phyloP scores from a whole-genome alignment of 2,113 vertebrate species.

The Rhynchomys soricoides region DNA sequence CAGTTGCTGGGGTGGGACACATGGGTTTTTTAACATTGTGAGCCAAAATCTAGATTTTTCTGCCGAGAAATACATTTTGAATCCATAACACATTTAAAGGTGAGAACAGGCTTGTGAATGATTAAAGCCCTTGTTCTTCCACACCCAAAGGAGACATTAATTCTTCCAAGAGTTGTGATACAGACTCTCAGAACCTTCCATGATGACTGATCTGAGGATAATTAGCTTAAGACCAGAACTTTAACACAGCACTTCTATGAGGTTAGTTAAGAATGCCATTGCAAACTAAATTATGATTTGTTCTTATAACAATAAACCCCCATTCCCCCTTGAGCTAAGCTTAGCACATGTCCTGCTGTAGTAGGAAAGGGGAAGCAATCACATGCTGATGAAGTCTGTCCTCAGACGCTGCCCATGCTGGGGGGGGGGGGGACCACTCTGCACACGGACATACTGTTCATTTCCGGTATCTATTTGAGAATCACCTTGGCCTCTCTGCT shows the following conservation, averaged over 20 bases:
- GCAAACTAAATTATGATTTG: constrained; percentile 40
- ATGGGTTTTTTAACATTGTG: constrained; percentile 62
- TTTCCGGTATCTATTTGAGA: not conserved
- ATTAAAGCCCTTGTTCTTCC: constrained; percentile 70
- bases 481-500: not conserved
- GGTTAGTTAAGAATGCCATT: constrained; percentile 16
- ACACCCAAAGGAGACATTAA: constrained; percentile 45
- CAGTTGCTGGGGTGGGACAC: constrained; percentile 76
- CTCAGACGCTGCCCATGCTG: not conserved
- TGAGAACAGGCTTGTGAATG: constrained; percentile 68
- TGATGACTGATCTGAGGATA: constrained; percentile 47
- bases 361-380: not conserved
- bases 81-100: constrained; percentile 65
- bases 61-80: constrained; percentile 70
- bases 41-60: constrained; percentile 78
- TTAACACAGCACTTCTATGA: constrained; percentile 31
- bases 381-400: not conserved
- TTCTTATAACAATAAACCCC: not conserved
- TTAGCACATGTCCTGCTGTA: not conserved
- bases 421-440: not conserved
- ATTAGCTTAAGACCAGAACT: constrained; percentile 61
- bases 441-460: not conserved
- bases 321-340: not conserved
- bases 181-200: constrained; percentile 9
- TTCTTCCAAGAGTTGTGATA: constrained; percentile 55